Conservation (phyloP, 2,888 invertebrate genomes). For the Caenorhabditis parvicauda region DNA sequence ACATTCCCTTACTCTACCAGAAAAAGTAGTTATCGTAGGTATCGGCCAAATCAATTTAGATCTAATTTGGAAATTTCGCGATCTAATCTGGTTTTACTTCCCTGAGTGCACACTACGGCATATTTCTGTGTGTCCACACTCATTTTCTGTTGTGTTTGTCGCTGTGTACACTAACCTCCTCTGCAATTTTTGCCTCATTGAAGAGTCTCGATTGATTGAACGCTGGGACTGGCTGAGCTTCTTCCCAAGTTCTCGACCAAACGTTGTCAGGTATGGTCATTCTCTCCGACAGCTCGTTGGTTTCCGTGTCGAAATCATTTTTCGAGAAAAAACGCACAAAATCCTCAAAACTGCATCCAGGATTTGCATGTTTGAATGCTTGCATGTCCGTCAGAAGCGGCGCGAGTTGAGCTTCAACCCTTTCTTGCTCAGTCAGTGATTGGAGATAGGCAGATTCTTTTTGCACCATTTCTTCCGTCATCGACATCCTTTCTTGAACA, state of each 20-base stretch:
- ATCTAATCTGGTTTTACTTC: too few relatives aligned
- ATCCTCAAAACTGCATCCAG: constrained; percentile 83
- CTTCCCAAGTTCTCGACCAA: constrained; percentile 88
- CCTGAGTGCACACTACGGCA: too few relatives aligned
- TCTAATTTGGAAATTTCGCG: too few relatives aligned
- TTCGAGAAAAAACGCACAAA: constrained; percentile 98
- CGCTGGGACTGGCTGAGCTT: constrained; percentile 84
- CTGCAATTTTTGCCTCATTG: constrained; percentile 91
- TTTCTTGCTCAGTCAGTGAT: constrained; percentile 80
- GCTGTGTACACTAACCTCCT: too few relatives aligned
- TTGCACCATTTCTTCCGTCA: constrained; percentile 93
- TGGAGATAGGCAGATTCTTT: constrained; percentile 87
- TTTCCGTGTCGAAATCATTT: constrained; percentile 80
- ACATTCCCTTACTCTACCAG: too few relatives aligned
- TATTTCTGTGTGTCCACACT: too few relatives aligned
- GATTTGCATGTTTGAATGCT: constrained; percentile 96
- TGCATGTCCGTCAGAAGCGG: constrained; percentile 95
- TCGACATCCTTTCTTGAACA: constrained; percentile 83
- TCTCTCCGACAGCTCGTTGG: constrained; percentile 48
- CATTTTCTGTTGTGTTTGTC: too few relatives aligned
- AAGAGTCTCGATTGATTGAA: constrained; percentile 85
- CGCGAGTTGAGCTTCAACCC: constrained; percentile 91
- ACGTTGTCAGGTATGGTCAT: constrained; percentile 85
- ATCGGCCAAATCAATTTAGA: too few relatives aligned
- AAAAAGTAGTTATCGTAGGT: too few relatives aligned